Percentiles rank a stretch among this genome's conserved stretches.
phyloP scores from a whole-genome alignment of 2,888 invertebrate genomes.

The Drosophila colorata region DNA sequence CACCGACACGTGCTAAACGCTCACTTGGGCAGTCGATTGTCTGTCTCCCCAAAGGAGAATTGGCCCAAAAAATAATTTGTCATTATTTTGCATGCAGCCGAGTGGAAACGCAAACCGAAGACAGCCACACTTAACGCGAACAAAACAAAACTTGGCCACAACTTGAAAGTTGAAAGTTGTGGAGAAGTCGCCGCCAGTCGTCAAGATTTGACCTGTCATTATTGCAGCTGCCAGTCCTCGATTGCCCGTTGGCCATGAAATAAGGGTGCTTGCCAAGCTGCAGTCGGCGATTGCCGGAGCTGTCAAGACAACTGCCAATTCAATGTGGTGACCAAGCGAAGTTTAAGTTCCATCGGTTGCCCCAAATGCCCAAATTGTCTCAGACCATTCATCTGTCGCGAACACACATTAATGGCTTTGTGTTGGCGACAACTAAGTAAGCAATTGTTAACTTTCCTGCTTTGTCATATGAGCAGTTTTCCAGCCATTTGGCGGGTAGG shows the following conservation, averaged over 20 bases:
- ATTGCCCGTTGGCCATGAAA: background rate
- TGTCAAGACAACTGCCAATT: slow-evolving; percentile 25
- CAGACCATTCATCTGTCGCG: slow-evolving; percentile 4
- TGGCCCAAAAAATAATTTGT: slow-evolving; percentile 56
- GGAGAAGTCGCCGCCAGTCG: background rate
- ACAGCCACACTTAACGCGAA: slow-evolving; percentile 12
- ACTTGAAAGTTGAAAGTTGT: slow-evolving; percentile 23
- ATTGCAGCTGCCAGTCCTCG: slow-evolving; percentile 20
- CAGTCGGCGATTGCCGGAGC: slow-evolving; percentile 5
- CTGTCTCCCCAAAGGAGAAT: slow-evolving; percentile 1
- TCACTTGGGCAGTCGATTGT: slow-evolving; percentile 36
- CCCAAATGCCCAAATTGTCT: background rate
- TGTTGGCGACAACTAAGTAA: slow-evolving; percentile 17
- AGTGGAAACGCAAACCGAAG: slow-evolving; percentile 43
- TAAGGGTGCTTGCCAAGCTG: slow-evolving; percentile 5
- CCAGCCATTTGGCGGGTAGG: background rate
- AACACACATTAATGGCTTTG: slow-evolving; percentile 22
- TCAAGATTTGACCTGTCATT: slow-evolving; percentile 35
- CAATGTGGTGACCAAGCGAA: slow-evolving; percentile 1
- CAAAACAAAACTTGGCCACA: slow-evolving; percentile 23
- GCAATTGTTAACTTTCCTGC: slow-evolving; percentile 6
- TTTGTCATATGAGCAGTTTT: slow-evolving; percentile 9
- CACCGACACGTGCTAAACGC: slow-evolving; percentile 58
- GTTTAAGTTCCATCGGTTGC: background rate
- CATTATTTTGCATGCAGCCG: slow-evolving; percentile 60